Evolutionary conservation across 2,797 vertebrate genomes (phyloP).

Genomic region (Phalloptychus januarius): DNA sequence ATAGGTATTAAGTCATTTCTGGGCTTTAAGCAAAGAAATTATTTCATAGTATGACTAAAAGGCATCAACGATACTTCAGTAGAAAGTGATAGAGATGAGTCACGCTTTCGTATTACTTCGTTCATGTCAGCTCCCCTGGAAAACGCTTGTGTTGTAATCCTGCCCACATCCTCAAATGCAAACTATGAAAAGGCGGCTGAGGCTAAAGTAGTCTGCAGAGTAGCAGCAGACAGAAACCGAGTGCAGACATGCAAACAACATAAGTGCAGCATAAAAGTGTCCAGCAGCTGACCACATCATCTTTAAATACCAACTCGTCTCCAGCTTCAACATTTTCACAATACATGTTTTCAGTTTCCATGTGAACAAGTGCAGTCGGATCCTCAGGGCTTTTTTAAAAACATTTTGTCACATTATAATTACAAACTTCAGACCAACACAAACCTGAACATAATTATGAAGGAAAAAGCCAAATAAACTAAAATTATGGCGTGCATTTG

Average conservation of each 20-base stretch:
- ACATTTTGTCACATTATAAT: background rate
- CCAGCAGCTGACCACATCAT: background rate
- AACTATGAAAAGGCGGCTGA: slow-evolving; percentile 14
- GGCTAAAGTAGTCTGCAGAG: background rate
- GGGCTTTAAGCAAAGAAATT: background rate
- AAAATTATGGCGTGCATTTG: background rate
- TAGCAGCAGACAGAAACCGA: slow-evolving; percentile 15
- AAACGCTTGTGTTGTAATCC: background rate
- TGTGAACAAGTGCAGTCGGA: background rate
- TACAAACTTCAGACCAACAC: background rate
- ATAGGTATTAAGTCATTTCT: background rate
- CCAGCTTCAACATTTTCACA: background rate
- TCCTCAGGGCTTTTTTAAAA: background rate
- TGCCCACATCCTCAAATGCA: slow-evolving; percentile 33
- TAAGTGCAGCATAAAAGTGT: background rate
- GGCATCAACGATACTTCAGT: too few relatives aligned
- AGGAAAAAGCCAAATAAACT: background rate
- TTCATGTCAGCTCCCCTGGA: background rate
- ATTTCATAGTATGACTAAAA: background rate
- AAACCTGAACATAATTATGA: background rate
- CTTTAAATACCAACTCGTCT: background rate
- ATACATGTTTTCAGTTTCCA: background rate
- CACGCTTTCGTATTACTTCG: background rate
- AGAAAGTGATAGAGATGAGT: background rate
- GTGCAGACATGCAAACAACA: background rate